Evolutionary conservation across 1,140 invertebrate species (phyloP).

Genomic region (Uloborus diversus): DNA sequence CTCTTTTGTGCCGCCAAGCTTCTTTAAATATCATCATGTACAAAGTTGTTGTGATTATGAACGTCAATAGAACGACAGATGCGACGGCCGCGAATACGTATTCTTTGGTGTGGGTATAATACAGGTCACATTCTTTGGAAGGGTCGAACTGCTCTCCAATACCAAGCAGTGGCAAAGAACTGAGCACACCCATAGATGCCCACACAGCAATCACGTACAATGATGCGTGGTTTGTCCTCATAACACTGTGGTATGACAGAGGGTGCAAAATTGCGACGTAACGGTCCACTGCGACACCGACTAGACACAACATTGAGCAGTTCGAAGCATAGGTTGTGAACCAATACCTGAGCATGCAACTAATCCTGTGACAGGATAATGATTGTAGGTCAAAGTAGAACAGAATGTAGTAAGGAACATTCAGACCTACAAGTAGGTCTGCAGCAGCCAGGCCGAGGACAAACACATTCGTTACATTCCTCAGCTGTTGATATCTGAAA

Average conservation of each 20-base stretch:
- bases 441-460: constrained; percentile 79
- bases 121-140: constrained; percentile 58
- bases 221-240: constrained; percentile 24
- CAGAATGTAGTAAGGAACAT: constrained; percentile 78
- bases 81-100: constrained; percentile 56
- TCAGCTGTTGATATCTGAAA: constrained; percentile 74
- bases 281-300: constrained; percentile 69
- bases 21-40: constrained; percentile 59
- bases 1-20: constrained; percentile 58
- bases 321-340: constrained; percentile 57
- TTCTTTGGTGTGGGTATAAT: constrained; percentile 50
- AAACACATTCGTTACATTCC: constrained; percentile 80
- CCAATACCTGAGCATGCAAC: constrained; percentile 59
- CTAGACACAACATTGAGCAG: constrained; percentile 57
- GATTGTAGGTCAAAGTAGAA: constrained; percentile 58
- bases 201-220: constrained; percentile 48
- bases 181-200: constrained; percentile 57
- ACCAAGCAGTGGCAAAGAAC: constrained; percentile 55
- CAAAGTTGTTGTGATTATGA: constrained; percentile 54
- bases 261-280: constrained; percentile 93
- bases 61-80: constrained; percentile 54
- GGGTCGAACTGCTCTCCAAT: constrained; percentile 40
- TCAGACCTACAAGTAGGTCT: constrained; percentile 78
- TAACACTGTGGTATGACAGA: constrained; percentile 65
- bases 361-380: constrained; percentile 49